A percentile compares a stretch with the other conserved stretches of the same genome.
Evolutionary conservation across 2,888 invertebrate genomes (phyloP).

Genomic region (Chesias legatella): DNA sequence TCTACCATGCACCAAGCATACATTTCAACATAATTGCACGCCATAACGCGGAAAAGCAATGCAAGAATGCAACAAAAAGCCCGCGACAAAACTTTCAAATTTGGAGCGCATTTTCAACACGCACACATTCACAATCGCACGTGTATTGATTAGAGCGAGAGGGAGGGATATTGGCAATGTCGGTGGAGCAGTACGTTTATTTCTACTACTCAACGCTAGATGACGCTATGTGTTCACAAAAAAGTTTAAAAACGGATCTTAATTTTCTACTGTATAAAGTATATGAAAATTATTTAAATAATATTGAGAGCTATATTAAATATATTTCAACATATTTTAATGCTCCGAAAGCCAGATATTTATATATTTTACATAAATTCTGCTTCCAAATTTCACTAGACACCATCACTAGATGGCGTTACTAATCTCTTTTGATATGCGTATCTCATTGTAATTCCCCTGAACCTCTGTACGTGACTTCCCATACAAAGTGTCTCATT

Average conservation of each 20-base stretch:
- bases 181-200: conserved; percentile 46
- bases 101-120: conserved; percentile 51
- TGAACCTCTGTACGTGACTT: conserved; percentile 62
- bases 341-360: neutral
- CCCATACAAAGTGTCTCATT: conserved; percentile 68
- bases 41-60: no score
- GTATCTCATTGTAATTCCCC: conserved; percentile 23
- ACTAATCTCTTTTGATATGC: conserved; percentile 28
- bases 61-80: conserved; percentile 2
- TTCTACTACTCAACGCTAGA: conserved; percentile 49
- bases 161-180: conserved; percentile 28
- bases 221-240: conserved; percentile 32
- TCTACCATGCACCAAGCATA: no score
- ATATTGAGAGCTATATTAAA: no score
- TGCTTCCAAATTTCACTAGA: no score
- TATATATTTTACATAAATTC: no score
- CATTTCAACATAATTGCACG: no score
- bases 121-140: conserved; percentile 44
- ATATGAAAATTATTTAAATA: no score
- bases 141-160: conserved; percentile 31
- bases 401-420: conserved; percentile 50
- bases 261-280: no score
- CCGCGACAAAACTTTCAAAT: conserved; percentile 38
- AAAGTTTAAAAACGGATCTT: neutral
- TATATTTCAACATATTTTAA: no score